Evolutionary conservation across 1,140 invertebrate species (phyloP).

Genomic region (Pemphigus obesinymphae): DNA sequence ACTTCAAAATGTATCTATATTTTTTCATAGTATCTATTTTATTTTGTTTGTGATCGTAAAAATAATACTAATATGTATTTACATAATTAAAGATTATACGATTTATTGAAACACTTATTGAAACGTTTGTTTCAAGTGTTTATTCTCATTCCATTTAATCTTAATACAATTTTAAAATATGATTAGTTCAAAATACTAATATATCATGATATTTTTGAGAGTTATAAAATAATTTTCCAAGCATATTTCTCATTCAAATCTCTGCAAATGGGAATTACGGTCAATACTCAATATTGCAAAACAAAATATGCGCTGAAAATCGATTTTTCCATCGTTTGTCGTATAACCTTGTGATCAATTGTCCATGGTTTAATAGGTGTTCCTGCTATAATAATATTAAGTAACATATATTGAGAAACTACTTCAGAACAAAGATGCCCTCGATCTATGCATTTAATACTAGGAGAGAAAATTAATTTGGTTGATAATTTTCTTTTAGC

Average conservation of each 20-base stretch:
- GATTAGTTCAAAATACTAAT: neutral
- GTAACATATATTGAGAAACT: neutral
- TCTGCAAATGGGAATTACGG: neutral
- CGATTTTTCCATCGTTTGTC: neutral
- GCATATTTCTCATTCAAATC: neutral
- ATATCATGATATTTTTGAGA: neutral
- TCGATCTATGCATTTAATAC: neutral
- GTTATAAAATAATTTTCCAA: neutral
- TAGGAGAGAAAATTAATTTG: neutral
- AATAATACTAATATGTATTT: neutral
- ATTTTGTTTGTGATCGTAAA: neutral
- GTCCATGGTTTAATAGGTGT: neutral
- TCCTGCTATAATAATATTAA: neutral
- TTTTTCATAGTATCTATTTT: neutral
- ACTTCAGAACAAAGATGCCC: neutral
- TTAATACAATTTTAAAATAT: neutral
- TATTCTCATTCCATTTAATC: neutral
- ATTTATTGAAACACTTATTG: neutral
- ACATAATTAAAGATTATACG: neutral
- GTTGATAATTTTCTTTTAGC: neutral
- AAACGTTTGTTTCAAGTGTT: neutral
- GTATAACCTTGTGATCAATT: neutral
- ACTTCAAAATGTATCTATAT: no score
- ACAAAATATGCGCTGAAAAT: neutral
- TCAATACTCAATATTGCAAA: neutral